Base-by-base conservation (phyloP, 2,888 invertebrate genomes). In the Callyntrura guangdongensis region DNA sequence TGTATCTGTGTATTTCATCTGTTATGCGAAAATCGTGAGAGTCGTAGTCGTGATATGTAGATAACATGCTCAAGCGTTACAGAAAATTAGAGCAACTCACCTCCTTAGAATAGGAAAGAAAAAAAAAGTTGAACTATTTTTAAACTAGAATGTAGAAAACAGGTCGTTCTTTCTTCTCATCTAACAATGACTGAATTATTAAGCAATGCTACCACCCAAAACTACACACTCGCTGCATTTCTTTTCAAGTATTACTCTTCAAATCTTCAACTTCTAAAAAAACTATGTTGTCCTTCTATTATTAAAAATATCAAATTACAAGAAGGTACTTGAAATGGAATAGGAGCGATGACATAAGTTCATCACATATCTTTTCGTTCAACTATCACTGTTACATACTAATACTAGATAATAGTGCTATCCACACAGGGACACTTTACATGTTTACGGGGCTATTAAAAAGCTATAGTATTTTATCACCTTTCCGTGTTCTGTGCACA, bases 141-240 rank as follows among this genome's bases (percentile, higher is more conserved):
- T 72, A 72, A 47, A 72, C 25, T 64, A 9, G 5, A 9, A 22
- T 17, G n/a, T 20, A 25, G 11, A 64, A 64, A 64, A 11, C 64
- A 64, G 64, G 64, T 64, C 64, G 27, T 25, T 64, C 12, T 4
- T 25, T 77, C 22, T 49, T 22, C 20, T 77, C 17, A 11, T 77
- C 53, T 45, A 14, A 14, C 74, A 36, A 20, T 59, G 56, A 49
- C 17, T 79, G 14, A 9, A 81, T 81, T 56, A 81, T 81, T 49
- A 59, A 56, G 12, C 25, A 25, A 25, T 25, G 17, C 56, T 69
- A 17, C 25, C 53, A 2, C 2, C 36, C 36, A 36, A n/a, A n/a
- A 36, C 36, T 36, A 36, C 6, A 36, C 36, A 36, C 36, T 36
- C 36, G 56, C 56, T 56, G 17, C 56, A 56, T 56, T n/a, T 56